Evolutionary conservation across 2,888 invertebrate genomes (phyloP).

Genomic region (Coremacera marginata): DNA sequence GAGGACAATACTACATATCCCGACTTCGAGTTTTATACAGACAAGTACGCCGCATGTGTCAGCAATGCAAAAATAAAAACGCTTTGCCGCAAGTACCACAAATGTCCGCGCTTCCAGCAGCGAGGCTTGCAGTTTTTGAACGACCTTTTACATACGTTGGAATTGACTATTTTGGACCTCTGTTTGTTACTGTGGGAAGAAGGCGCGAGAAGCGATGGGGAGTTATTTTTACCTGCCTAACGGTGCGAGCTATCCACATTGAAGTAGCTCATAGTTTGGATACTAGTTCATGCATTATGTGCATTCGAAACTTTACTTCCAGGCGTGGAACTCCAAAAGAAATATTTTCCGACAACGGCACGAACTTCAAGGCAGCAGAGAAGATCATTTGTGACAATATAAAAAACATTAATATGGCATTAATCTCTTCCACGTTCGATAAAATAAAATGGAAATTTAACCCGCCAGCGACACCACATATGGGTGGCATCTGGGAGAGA

Average conservation of each 20-base stretch:
- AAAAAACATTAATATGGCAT: neutral
- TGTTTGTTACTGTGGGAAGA: too few relatives aligned
- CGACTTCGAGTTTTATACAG: constrained; percentile 35
- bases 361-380: constrained; percentile 28
- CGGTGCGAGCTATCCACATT: constrained; percentile 39
- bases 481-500: constrained; percentile 2
- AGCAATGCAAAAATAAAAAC: constrained; percentile 40
- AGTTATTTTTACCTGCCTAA: constrained; percentile 46
- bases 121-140: constrained; percentile 38
- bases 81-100: constrained; percentile 35
- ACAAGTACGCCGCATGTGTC: constrained; percentile 43
- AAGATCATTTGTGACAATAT: neutral
- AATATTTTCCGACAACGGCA: constrained; percentile 27
- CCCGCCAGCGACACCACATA: neutral
- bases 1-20: constrained; percentile 32
- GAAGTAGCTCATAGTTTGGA: constrained; percentile 44
- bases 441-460: neutral
- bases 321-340: constrained; percentile 30
- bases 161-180: too few relatives aligned
- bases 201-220: constrained; percentile 47
- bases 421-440: neutral
- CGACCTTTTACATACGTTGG: constrained; percentile 38
- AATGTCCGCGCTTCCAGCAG: constrained; percentile 45
- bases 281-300: constrained; percentile 39
- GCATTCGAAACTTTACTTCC: constrained; percentile 40